Evolutionary conservation across 2,888 invertebrate genomes (phyloP).

Genomic region (Anodontia alba): DNA sequence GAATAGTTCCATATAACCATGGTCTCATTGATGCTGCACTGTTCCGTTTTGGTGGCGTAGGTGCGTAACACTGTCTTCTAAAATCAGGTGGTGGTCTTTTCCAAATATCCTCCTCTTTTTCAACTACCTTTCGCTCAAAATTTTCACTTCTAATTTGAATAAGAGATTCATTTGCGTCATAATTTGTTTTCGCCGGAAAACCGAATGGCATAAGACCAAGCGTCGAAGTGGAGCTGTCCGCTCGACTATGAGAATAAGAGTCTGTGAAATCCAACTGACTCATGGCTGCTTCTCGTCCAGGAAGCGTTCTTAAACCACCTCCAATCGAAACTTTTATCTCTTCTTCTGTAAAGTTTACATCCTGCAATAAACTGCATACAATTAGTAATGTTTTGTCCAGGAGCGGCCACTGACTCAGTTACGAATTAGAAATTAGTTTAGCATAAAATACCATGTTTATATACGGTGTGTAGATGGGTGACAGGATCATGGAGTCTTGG

Average conservation of each 20-base stretch:
- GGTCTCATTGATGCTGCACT: slow-evolving; percentile 80
- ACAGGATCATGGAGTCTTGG: too few relatives aligned
- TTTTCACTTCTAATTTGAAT: slow-evolving; percentile 76
- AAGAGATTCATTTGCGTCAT: slow-evolving; percentile 77
- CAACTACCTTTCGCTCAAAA: slow-evolving; percentile 56
- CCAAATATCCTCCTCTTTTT: slow-evolving; percentile 78
- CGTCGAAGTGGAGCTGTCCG: slow-evolving; percentile 62
- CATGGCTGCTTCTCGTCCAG: slow-evolving; percentile 45
- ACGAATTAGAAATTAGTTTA: too few relatives aligned
- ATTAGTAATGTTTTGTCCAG: too few relatives aligned
- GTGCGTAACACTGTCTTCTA: slow-evolving; percentile 77
- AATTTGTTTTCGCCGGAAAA: slow-evolving; percentile 79
- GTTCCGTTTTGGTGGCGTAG: slow-evolving; percentile 82
- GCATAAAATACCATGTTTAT: too few relatives aligned
- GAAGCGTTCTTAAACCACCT: too few relatives aligned
- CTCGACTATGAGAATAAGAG: slow-evolving; percentile 58
- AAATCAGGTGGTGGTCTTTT: slow-evolving; percentile 82
- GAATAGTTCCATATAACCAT: slow-evolving; percentile 80
- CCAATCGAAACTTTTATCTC: too few relatives aligned
- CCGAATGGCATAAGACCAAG: slow-evolving; percentile 76
- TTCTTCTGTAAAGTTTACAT: too few relatives aligned
- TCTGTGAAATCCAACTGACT: slow-evolving; percentile 62
- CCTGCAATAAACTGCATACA: too few relatives aligned
- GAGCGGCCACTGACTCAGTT: too few relatives aligned
- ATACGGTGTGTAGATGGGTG: too few relatives aligned